Base-by-base conservation (phyloP, 2,888 invertebrate genomes). In the Callimorpha dominula region DNA sequence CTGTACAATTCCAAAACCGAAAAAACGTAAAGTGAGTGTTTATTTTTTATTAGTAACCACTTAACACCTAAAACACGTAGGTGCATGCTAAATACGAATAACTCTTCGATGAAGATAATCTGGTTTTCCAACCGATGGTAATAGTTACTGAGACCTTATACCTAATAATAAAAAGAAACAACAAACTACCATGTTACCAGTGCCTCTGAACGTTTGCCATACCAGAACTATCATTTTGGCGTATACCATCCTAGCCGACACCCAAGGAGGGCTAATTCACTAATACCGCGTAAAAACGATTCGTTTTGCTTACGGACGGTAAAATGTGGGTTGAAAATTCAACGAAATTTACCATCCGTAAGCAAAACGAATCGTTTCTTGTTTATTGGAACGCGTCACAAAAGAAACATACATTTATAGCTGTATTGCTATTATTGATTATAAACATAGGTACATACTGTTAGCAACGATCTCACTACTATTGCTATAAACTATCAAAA, bases 11-110 rank as follows among this genome's bases (percentile, higher is more conserved):
- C 54, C n/a, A 7, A 43, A 68, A n/a, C 3, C 43, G 7, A 68
- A 68, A 57, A 68, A 43, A 43, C 12, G 20, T 15, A 68, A 57
- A 54, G 67, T 68, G 4, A 68, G 67, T 43, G 4, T 20, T 57
- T 43, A 20, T 68, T 54, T 15, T 65, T 11, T 46, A 31, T 31
- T 31, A 31, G 1, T 8, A 46, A 46, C 1, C 4, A 46, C 9
- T 9, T 46, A 9, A 8, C 43, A 46, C 6, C 6, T 46, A 46
- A 3, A 46, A 46, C 43, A 46, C n/a, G n/a, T n/a, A n/a, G n/a
- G 31, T 2, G 31, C 31, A 31, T 31, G 31, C 31, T 31, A 31
- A 1, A 31, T 31, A 1, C 31, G 31, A 31, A 31, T 31, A 31
- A 31, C 31, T 31, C 31, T 2, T 31, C 31, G 31, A 31, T 1